Base-by-base conservation (phyloP, 2,797 vertebrate genomes). In the Malacoraja senta region DNA sequence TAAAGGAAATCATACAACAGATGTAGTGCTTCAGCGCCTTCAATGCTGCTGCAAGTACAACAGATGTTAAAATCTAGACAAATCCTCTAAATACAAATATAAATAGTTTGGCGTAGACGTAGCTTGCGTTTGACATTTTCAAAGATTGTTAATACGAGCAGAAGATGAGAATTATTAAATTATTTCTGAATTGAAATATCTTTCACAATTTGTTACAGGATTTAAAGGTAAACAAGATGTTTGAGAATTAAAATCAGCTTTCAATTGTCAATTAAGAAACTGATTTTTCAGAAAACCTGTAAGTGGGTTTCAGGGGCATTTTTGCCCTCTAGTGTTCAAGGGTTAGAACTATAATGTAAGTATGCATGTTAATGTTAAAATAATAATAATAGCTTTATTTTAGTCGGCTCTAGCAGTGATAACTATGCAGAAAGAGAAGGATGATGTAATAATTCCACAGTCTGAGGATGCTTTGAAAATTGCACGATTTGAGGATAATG, bases 321-420 rank as follows among this genome's bases (percentile, higher is more conserved):
- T 91, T 71, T 91, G 35, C 32, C 68, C 90, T 91, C 90, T 74
- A 91, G 71, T 91, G 90, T 91, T 91, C 68, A 72, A 91, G 38
- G 61, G 26, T 13, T 74, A 91, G 44, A 29, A 26, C 29, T 29
- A 6, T 32, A 91, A 19, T 91, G 29, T 26, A 44, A 2, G 24
- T 72, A 91, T 44, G 71, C 21, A 74, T 74, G 74, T 91, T 1
- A 38, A 44, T 72, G 35, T 91, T 91, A 72, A 91, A 91, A 44
- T 72, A 72, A 24, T 44, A 71, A 63, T 58, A 58, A 19, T 29
- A 17, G 65, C 21, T 17, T 72, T 15, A 53, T 74, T 53, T 91
- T 91, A 17, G 65, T 24, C 44, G 10, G 24, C 10, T 74, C 26
- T 4, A 74, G 19, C 74, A 29, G 13, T 53, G 17, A 72, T n/a